A percentile compares a stretch with the other conserved stretches of the same genome.
phyloP scores from a whole-genome alignment of 2,797 vertebrate species.

The Neopelma chrysocephalum region DNA sequence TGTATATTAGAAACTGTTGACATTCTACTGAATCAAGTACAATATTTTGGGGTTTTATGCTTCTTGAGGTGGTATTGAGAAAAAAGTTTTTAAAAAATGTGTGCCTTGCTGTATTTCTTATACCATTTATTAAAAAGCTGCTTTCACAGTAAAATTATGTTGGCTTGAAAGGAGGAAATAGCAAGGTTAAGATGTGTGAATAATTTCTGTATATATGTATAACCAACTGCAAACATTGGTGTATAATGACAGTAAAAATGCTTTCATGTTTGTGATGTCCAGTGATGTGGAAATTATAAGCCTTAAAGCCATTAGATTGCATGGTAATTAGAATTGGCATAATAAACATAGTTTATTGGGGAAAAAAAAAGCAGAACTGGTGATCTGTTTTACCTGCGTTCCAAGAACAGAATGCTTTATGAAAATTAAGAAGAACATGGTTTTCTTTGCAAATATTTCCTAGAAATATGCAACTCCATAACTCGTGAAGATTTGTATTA shows the following conservation, averaged over 20 bases:
- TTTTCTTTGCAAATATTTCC: background rate
- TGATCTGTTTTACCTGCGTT: constrained; percentile 77
- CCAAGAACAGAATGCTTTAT: constrained; percentile 42
- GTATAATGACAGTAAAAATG: constrained; percentile 88
- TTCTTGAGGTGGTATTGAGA: constrained; percentile 80
- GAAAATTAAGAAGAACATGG: background rate
- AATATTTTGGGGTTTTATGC: constrained; percentile 78
- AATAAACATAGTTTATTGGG: constrained; percentile 92
- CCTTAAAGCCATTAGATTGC: constrained; percentile 92
- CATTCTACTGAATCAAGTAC: constrained; percentile 79
- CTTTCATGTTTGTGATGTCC: constrained; percentile 90
- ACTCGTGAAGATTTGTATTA: constrained; percentile 23
- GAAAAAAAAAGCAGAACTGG: constrained; percentile 74
- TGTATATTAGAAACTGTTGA: constrained; percentile 81
- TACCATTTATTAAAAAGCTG: constrained; percentile 86
- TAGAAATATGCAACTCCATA: background rate
- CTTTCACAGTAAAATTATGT: constrained; percentile 81
- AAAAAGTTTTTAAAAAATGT: constrained; percentile 80
- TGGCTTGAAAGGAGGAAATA: constrained; percentile 77
- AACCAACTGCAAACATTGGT: constrained; percentile 83
- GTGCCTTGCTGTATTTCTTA: constrained; percentile 98
- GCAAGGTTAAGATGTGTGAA: constrained; percentile 83
- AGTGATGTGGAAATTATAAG: constrained; percentile 90
- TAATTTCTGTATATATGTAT: constrained; percentile 92
- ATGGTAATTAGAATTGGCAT: constrained; percentile 89